phyloP scores from a whole-genome alignment of 1,140 invertebrate genomes.

The Plodia interpunctella region DNA sequence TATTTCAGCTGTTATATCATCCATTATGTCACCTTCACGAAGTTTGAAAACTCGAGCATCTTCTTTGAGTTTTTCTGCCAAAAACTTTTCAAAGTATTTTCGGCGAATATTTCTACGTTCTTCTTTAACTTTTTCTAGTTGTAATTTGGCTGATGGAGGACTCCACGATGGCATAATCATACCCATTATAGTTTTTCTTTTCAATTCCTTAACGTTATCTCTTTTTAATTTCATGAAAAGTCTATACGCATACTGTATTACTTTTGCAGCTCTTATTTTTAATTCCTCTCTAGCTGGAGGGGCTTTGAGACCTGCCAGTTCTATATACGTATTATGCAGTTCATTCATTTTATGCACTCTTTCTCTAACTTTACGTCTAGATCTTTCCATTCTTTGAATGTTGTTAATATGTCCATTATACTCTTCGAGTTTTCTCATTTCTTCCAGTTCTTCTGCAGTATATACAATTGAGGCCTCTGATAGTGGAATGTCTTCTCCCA shows the following conservation, averaged over 20 bases:
- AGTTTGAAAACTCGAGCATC: slow-evolving; percentile 76
- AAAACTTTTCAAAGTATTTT: slow-evolving; percentile 72
- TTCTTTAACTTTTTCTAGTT: slow-evolving; percentile 73
- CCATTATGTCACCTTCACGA: slow-evolving; percentile 79
- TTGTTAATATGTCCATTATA: slow-evolving; percentile 49
- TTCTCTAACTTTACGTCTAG: slow-evolving; percentile 34
- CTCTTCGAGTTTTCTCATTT: slow-evolving; percentile 38
- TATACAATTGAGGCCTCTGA: slow-evolving; percentile 30
- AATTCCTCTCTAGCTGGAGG: slow-evolving; percentile 39
- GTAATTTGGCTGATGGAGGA: slow-evolving; percentile 58
- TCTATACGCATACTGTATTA: slow-evolving; percentile 50
- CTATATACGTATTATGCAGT: slow-evolving; percentile 57
- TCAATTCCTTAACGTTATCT: slow-evolving; percentile 35
- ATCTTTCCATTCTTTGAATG: slow-evolving; percentile 65
- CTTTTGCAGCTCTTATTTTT: slow-evolving; percentile 37
- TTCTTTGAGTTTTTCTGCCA: slow-evolving; percentile 77
- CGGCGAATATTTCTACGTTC: slow-evolving; percentile 72
- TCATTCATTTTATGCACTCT: slow-evolving; percentile 45
- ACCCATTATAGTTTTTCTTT: slow-evolving; percentile 46
- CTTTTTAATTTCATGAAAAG: slow-evolving; percentile 57
- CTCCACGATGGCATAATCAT: slow-evolving; percentile 51
- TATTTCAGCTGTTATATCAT: slow-evolving; percentile 84
- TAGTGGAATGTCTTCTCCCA: slow-evolving; percentile 45
- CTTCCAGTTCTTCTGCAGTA: slow-evolving; percentile 43
- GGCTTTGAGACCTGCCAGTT: slow-evolving; percentile 55